A percentile compares a stretch with the other conserved stretches of the same genome.
phyloP scores from a whole-genome alignment of 2,888 invertebrate species.

The Incurvaria masculella region DNA sequence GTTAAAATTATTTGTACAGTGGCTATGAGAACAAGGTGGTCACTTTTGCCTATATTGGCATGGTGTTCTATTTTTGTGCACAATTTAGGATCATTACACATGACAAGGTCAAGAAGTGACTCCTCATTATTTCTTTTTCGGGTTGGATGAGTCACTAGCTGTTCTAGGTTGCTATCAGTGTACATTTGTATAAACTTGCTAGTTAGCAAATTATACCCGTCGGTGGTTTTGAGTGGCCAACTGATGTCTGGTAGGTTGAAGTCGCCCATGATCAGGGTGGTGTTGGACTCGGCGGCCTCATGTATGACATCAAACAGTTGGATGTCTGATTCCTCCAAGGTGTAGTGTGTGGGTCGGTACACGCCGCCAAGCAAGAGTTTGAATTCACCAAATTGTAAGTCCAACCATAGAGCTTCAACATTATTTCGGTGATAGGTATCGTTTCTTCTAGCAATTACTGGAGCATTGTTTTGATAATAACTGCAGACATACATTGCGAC shows the following conservation, averaged over 20 bases:
- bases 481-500: background rate
- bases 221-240: background rate
- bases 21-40: too few species aligned
- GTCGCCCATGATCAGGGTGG: constrained; percentile 1
- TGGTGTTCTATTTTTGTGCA: too few species aligned
- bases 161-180: background rate
- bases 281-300: background rate
- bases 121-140: background rate
- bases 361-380: background rate
- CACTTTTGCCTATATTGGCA: constrained; percentile 1
- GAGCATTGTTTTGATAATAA: too few species aligned
- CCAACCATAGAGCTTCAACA: constrained; percentile 1
- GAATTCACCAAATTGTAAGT: background rate
- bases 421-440: too few species aligned
- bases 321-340: background rate
- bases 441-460: too few species aligned
- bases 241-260: background rate
- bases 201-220: background rate
- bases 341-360: background rate
- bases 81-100: background rate
- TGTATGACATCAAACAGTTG: background rate
- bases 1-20: too few species aligned
- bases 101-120: background rate
- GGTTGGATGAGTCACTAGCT: background rate
- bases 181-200: background rate